These are phyloP conservation scores for Nasonia longicornis DNA, from an alignment of 1,140 invertebrate genomes.

Conservation along the genomic window DNA sequence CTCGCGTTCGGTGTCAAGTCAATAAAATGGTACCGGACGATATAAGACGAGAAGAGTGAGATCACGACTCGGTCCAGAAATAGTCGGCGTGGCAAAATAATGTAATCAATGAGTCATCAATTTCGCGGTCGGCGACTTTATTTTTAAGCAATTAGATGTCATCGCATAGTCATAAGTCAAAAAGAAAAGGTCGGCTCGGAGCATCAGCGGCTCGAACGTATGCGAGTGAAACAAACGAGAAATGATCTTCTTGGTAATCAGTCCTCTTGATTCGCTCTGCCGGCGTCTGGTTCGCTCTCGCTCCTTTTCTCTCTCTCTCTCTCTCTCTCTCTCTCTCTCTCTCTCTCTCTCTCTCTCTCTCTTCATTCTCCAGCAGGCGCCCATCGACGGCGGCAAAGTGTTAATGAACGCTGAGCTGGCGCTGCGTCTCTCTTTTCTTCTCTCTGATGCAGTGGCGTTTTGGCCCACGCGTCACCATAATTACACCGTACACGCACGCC, in stretches of 20 bases:
- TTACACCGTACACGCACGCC: slow-evolving; percentile 62
- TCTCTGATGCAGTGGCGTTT: slow-evolving; percentile 60
- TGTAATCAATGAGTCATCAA: slow-evolving; percentile 43
- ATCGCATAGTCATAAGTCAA: slow-evolving; percentile 29
- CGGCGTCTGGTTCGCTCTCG: slow-evolving; percentile 38
- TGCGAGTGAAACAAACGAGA: slow-evolving; percentile 37
- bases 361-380: slow-evolving; percentile 36
- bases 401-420: slow-evolving; percentile 58
- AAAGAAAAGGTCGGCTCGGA: background rate
- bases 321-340: slow-evolving; percentile 39
- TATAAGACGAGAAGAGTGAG: slow-evolving; percentile 35
- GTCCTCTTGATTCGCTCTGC: slow-evolving; percentile 38
- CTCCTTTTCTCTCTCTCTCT: slow-evolving; percentile 34
- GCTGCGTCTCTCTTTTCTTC: slow-evolving; percentile 36
- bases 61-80: slow-evolving; percentile 10
- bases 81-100: slow-evolving; percentile 8
- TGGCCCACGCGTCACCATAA: slow-evolving; percentile 65
- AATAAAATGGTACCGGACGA: background rate
- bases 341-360: slow-evolving; percentile 17
- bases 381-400: slow-evolving; percentile 46
- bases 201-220: background rate
- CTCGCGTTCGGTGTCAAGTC: slow-evolving; percentile 39
- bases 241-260: slow-evolving; percentile 43
- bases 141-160: slow-evolving; percentile 37
- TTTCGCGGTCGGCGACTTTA: background rate